Evolutionary conservation across 1,140 invertebrate genomes (phyloP).

Genomic region (Lamellibrachia luymesi): DNA sequence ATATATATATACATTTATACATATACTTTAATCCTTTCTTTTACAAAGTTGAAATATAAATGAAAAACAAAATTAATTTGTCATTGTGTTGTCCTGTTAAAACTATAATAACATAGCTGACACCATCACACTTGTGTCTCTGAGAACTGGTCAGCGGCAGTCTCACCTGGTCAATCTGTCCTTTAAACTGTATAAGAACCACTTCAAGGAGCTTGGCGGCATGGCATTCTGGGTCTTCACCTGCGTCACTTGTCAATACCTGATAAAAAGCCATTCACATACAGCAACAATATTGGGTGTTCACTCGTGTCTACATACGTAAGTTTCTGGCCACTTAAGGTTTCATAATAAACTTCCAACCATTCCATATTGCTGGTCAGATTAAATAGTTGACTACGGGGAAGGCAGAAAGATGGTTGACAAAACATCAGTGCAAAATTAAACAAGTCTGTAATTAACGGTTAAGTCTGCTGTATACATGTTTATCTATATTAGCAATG

Average conservation of each 20-base stretch:
- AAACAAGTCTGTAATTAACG: no score
- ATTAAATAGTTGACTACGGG: no score
- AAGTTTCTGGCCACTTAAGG: not conserved
- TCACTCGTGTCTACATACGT: not conserved
- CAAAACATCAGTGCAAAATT: no score
- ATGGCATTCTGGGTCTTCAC: slow-evolving; percentile 94
- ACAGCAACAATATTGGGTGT: not conserved
- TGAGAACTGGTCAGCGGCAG: not conserved
- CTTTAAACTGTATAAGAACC: slow-evolving; percentile 88
- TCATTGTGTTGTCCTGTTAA: no score
- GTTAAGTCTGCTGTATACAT: no score
- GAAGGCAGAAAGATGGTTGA: no score
- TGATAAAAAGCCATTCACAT: slow-evolving; percentile 35
- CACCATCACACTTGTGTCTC: not conserved
- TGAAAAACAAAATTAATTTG: no score
- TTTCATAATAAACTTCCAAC: not conserved
- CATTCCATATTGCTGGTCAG: no score
- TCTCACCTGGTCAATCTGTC: slow-evolving; percentile 66
- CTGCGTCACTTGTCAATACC: slow-evolving; percentile 75
- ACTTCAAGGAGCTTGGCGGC: slow-evolving; percentile 97
- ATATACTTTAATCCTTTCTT: no score
- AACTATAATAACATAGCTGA: not conserved
- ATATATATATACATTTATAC: no score
- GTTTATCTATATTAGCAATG: not conserved
- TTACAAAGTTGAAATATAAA: no score